Percentiles rank a stretch among this genome's conserved stretches.
Evolutionary conservation across 2,888 invertebrate genomes (phyloP).

Genomic region (Cryptus armator): DNA sequence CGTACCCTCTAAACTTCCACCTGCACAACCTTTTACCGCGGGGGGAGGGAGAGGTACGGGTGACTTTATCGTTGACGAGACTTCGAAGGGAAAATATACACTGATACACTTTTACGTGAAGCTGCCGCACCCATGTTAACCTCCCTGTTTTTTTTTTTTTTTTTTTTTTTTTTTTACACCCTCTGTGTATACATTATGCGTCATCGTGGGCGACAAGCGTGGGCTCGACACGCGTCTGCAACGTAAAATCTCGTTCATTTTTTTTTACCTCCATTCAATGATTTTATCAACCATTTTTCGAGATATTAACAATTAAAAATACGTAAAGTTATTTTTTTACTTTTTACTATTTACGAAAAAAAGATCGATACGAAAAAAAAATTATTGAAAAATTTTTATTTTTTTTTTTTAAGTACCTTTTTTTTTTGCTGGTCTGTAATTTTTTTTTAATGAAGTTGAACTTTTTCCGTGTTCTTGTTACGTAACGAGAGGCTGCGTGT

Average conservation of each 20-base stretch:
- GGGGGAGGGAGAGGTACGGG: neutral
- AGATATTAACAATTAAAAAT: neutral
- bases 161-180: neutral
- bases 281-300: neutral
- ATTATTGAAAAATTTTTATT: too few species aligned
- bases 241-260: neutral
- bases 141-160: neutral
- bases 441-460: neutral
- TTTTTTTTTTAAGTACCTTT: neutral
- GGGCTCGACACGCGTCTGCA: neutral
- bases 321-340: neutral
- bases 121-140: conserved; percentile 16
- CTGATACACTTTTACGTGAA: conserved; percentile 5
- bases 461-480: neutral
- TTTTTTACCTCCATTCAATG: neutral
- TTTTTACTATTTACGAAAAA: neutral
- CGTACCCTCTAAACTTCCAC: conserved; percentile 15
- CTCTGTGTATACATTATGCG: conserved; percentile 10
- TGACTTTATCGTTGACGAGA: conserved; percentile 43
- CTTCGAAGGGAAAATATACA: conserved; percentile 24
- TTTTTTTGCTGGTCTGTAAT: neutral
- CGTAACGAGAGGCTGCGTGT: conserved; percentile 9
- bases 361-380: too few species aligned
- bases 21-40: conserved; percentile 46
- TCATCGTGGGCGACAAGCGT: neutral